Evolutionary conservation across 2,888 invertebrate genomes (phyloP), one percentile per base, ranked within the genome.

Genomic region (Apeira syringaria): DNA sequence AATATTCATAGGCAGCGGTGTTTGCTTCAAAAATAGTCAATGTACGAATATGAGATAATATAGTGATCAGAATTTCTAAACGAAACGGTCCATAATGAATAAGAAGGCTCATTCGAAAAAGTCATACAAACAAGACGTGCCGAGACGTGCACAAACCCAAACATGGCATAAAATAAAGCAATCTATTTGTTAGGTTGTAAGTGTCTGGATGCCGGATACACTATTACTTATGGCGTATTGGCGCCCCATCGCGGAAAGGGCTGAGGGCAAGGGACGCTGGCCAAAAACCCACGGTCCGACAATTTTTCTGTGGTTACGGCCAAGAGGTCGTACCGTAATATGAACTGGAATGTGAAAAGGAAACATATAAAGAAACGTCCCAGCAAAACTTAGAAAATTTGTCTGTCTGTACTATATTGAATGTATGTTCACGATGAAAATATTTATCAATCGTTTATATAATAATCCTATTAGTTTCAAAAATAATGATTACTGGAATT

Each of bases 151-250:
- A 43, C 17, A 47, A 56, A 51, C 56, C 56, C 53, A 56, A 56
- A 53, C 53, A 53, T 47, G 47, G 43, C 53, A 53, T 53, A 50
- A 56, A 56, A 53, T 51, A 50, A 50, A 46, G 25, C 45, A 50
- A 51, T 53, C 47, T 53, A 46, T 53, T 53, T 53, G 50, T 41
- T 43, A 56, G 56, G 46, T 43, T 49, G 56, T 46, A 47, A 50
- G 51, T 47, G 59, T 57, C 58, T 61, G 64, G 61, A 61, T 64
- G 61, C 44, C 47, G 49, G 43, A 47, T 53, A 40, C 45, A 49
- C 45, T 44, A 66, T 73, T 68, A 68, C 59, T 67, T 63, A 66
- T 66, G 58, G 59, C 54, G 47, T 59, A 63, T 64, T 57, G 62
- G 52, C 50, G 49, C 53, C 52, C 49, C 56, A 47, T 59, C 53